These are phyloP conservation scores for Spilogale gracilis DNA, from an alignment of 2,113 vertebrate genomes.

Conservation along the genomic window DNA sequence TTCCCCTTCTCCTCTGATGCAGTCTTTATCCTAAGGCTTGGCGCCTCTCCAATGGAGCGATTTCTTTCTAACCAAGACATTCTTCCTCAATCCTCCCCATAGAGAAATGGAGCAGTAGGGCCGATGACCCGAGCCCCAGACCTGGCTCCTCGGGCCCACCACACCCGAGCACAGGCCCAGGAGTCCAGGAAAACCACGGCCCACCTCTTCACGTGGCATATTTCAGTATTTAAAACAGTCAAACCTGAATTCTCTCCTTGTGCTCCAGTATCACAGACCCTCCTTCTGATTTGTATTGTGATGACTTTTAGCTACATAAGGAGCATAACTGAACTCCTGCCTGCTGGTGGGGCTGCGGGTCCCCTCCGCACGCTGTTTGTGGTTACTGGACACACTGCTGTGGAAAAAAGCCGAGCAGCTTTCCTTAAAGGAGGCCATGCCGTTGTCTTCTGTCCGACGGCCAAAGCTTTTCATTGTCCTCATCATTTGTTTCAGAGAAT, in stretches of 20 bases:
- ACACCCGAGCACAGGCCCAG: background rate
- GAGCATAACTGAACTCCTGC: background rate
- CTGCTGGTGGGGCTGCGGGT: background rate
- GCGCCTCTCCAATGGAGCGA: background rate
- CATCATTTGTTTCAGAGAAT: background rate
- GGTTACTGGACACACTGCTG: background rate
- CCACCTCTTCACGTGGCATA: background rate
- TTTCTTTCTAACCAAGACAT: background rate
- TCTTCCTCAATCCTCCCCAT: background rate
- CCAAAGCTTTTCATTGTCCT: background rate
- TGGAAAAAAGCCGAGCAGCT: background rate
- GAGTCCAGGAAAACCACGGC: too few species aligned
- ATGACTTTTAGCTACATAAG: background rate
- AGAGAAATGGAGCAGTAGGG: background rate
- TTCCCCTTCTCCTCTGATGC: rapidly evolving
- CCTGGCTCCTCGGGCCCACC: rapidly evolving
- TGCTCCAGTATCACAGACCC: background rate
- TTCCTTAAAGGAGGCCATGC: background rate
- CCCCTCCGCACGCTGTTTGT: background rate
- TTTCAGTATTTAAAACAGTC: background rate
- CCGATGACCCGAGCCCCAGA: rapidly evolving
- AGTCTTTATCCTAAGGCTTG: background rate
- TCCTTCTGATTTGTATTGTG: background rate
- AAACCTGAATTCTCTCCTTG: background rate
- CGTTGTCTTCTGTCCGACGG: background rate